Base-by-base conservation (phyloP, 2,888 invertebrate genomes). In the Herminia tarsipennalis region DNA sequence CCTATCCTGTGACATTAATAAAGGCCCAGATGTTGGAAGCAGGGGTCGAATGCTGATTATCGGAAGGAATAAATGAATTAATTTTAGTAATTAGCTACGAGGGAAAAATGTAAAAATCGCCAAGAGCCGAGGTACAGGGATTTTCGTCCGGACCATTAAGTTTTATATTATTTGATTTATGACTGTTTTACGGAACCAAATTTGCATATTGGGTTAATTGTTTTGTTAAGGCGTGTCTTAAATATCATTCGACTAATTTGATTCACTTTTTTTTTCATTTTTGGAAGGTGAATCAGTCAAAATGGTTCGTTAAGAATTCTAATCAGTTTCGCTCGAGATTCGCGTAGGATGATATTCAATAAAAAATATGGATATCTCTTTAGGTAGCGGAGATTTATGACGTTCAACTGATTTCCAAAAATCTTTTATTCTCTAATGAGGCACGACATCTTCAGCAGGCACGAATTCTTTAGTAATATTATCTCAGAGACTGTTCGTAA, bases 11-110 rank as follows among this genome's bases (percentile, higher is more conserved):
- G 68, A 73, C 78, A 80, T 80, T 80, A 80, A 81, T 79, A 77
- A 79, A 71, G 66, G 67, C 55, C 75, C 83, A 82, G 81, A 76
- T 82, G 83, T 66, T 64, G 41, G 58, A 56, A 71, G 73, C 73
- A 63, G 70, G 74, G 59, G 58, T 69, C 78, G 85, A 81, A 87
- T 86, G 84, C 81, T 86, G 86, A 86, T 86, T 85, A 79, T 80
- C 69, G 74, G 73, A 68, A 63, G 69, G 76, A 78, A 81, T 80
- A 81, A 82, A 76, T 72, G 75, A 80, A 80, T 78, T 76, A 76
- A 81, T 81, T 80, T 71, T 70, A 55, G 61, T 78, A 78, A 81
- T 81, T 77, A 77, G 71, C 64, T 54, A 59, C 56, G 46, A 36
- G 41, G 48, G 56, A 24, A 52, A 50, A 55, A 57, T 58, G 44